Percentiles rank a stretch among this genome's conserved stretches.
These are phyloP conservation scores for Mustela lutreola DNA, from an alignment of 2,113 vertebrate genomes.

Conservation along the genomic window DNA sequence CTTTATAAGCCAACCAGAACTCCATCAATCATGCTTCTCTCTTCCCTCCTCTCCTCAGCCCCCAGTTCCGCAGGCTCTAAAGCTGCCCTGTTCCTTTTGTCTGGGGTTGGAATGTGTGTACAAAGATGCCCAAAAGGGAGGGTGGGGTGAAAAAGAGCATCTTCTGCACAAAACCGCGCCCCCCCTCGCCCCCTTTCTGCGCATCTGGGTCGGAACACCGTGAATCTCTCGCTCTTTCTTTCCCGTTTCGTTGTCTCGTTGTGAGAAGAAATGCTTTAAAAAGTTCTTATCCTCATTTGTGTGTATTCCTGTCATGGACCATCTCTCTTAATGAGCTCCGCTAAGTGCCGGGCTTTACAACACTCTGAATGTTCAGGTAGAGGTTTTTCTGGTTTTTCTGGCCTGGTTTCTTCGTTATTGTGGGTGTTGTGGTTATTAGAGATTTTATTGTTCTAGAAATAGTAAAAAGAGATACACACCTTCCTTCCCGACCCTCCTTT, in stretches of 20 bases:
- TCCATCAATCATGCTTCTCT: slow-evolving; percentile 97
- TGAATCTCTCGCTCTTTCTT: not conserved
- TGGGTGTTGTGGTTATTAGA: not conserved
- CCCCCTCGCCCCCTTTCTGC: not conserved
- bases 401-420: not conserved
- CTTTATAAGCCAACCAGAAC: slow-evolving; percentile 98
- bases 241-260: not conserved
- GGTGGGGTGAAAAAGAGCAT: slow-evolving; percentile 12
- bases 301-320: not conserved
- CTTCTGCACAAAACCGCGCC: slow-evolving; percentile 67
- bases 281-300: slow-evolving; percentile 51
- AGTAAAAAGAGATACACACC: not conserved
- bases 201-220: not conserved
- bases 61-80: slow-evolving; percentile 85
- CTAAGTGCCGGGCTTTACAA: not conserved
- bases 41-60: slow-evolving; percentile 90
- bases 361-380: slow-evolving; percentile 51
- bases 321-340: slow-evolving; percentile 3
- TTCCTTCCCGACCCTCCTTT: not conserved
- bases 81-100: slow-evolving; percentile 91
- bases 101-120: slow-evolving; percentile 82
- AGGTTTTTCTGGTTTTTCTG: slow-evolving; percentile 36
- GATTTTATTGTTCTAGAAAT: not conserved
- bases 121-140: slow-evolving; percentile 76
- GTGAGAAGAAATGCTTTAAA: not conserved